Conservation (phyloP, 1,140 invertebrate species). For the Drosophila obscura region DNA sequence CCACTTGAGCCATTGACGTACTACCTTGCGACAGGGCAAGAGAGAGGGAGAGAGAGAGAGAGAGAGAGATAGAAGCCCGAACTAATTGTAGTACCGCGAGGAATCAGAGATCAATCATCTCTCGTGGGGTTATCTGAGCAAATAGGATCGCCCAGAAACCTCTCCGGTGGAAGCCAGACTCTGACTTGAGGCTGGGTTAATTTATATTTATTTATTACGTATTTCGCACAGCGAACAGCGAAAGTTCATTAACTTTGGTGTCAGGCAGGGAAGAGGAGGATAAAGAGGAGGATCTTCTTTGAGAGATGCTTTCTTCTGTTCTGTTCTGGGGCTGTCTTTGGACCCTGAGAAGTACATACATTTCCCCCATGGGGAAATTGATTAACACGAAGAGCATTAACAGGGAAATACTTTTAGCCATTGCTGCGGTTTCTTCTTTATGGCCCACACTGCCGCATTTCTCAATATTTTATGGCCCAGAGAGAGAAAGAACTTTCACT, state of each 20-base stretch:
- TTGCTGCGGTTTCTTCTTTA: conserved; percentile 42
- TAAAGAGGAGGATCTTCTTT: too few relatives aligned
- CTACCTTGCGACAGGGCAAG: conserved; percentile 28
- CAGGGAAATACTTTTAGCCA: conserved; percentile 76
- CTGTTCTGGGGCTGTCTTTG: too few relatives aligned
- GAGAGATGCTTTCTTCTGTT: too few relatives aligned
- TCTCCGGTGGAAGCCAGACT: too few relatives aligned
- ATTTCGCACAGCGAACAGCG: too few relatives aligned
- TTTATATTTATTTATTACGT: too few relatives aligned
- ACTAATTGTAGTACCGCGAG: conserved; percentile 42
- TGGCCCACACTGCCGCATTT: conserved; percentile 63
- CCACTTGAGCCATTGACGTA: conserved; percentile 46
- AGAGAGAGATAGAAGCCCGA: conserved; percentile 8
- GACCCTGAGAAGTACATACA: conserved; percentile 18
- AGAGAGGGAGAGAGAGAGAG: background rate
- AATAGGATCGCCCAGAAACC: too few relatives aligned
- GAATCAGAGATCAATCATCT: conserved; percentile 25
- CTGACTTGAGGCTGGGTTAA: too few relatives aligned
- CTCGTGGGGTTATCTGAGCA: conserved; percentile 48
- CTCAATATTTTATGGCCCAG: conserved; percentile 68
- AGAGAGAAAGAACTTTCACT: conserved; percentile 4
- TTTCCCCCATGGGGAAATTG: conserved; percentile 49
- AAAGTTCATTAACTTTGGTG: too few relatives aligned
- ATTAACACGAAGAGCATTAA: conserved; percentile 65
- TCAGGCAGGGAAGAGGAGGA: too few relatives aligned